Base-by-base conservation (phyloP, 2,113 vertebrate species). In the Synodontis membranacea region DNA sequence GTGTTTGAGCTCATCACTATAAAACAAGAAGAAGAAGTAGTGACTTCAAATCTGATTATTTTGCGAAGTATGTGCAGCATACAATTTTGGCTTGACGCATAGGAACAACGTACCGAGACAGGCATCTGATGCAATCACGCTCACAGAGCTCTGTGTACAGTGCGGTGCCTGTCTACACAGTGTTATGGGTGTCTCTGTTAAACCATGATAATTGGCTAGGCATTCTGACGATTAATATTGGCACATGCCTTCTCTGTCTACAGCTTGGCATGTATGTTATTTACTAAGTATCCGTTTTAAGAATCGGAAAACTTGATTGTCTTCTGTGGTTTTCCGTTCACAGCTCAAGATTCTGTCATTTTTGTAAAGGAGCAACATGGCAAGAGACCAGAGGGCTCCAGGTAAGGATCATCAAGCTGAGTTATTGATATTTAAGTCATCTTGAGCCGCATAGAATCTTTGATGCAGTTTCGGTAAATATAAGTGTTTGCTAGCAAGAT, bases 291-390 rank as follows among this genome's bases (percentile, higher is more conserved):
- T 37, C 19, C 28, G 25, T 39, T 42, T 10, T 28, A 48, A 34
- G 21, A 17, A 17, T 76, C 42, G 12, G 10, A 37, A 12, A 12
- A 42, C 17, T 86, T 21, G 0, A 37, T 46, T 52, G 28, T 75
- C 3, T 76, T 37, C 1, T 78, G 14, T 15, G 48, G 23, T 62
- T 37, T 46, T 86, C 5, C 54, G 7, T 8, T 37, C 10, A 87
- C 86, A 93, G 94, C 88, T 91, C 89, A 94, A 92, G 96, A 98
- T 89, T 98, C 97, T 8, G 96, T 97, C 87, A 98, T 98, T 93
- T 94, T 99, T 92, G 93, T 99, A 84, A 96, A 96, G 91, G 96
- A 97, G 42, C 93, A 97, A 93, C 96, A 96, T 89, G 92, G 95
- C 88, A 95, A 95, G 92, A 95, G 93, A 28, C 92, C 93, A 17